Evolutionary conservation across 2,113 vertebrate genomes (phyloP).

Genomic region (Condylura cristata): DNA sequence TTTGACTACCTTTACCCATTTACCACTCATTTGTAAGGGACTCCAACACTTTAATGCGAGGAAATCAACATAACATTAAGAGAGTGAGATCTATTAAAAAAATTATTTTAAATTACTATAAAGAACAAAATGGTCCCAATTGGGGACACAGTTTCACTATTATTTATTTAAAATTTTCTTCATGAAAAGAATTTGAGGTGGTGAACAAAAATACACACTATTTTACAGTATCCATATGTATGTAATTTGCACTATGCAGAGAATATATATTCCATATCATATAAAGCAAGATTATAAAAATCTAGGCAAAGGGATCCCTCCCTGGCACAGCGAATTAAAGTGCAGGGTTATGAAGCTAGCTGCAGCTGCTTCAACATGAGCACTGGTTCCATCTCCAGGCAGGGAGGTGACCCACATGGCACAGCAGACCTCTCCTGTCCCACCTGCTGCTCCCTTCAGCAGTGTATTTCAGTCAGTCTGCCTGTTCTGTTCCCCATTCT

Average conservation of each 20-base stretch:
- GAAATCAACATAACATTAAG: neutral
- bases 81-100: neutral
- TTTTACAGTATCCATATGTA: neutral
- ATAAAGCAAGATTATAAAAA: neutral
- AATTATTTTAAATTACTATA: neutral
- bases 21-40: neutral
- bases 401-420: no score
- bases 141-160: neutral
- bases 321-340: no score
- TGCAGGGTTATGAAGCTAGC: no score
- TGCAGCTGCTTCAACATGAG: no score
- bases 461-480: no score
- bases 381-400: no score
- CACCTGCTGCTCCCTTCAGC: no score
- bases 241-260: neutral
- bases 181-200: neutral
- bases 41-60: neutral
- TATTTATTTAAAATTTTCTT: constrained; percentile 5
- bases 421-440: no score
- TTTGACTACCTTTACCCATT: neutral
- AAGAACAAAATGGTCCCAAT: neutral
- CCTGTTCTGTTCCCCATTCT: no score
- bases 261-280: neutral
- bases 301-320: no score
- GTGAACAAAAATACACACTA: neutral